phyloP scores from a whole-genome alignment of 2,113 vertebrate species.

The Struthidea cinerea region DNA sequence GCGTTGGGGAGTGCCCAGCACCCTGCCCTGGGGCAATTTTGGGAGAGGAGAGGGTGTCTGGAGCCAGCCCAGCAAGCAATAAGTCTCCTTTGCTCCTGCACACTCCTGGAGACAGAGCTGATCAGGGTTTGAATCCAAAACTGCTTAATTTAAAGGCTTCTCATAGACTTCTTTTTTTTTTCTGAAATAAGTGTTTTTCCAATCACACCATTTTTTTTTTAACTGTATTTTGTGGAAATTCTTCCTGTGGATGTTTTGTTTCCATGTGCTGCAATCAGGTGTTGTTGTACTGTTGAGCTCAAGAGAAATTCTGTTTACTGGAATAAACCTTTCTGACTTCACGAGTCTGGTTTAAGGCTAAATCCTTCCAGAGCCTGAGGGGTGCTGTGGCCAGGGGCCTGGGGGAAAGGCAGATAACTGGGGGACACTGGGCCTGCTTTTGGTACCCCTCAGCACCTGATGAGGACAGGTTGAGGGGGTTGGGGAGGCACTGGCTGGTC shows the following conservation, averaged over 20 bases:
- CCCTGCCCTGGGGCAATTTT: neutral
- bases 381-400: neutral
- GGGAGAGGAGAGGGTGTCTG: neutral
- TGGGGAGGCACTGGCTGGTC: neutral
- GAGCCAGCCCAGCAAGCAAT: constrained; percentile 23
- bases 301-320: constrained; percentile 59
- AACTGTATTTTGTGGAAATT: constrained; percentile 25
- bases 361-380: neutral
- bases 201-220: neutral
- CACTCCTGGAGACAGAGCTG: neutral
- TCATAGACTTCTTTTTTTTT: neutral
- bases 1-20: neutral
- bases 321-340: constrained; percentile 59
- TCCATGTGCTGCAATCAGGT: neutral
- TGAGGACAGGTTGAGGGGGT: neutral
- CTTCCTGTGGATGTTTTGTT: constrained; percentile 51
- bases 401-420: neutral
- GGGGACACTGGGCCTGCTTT: neutral
- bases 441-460: neutral
- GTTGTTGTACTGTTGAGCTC: constrained; percentile 33
- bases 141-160: constrained; percentile 54
- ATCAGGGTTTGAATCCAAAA: constrained; percentile 44
- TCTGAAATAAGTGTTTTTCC: constrained; percentile 13
- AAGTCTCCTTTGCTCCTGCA: neutral
- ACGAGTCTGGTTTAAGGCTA: neutral